Conservation (phyloP, 2,888 invertebrate species). For the Ametastegia equiseti region DNA sequence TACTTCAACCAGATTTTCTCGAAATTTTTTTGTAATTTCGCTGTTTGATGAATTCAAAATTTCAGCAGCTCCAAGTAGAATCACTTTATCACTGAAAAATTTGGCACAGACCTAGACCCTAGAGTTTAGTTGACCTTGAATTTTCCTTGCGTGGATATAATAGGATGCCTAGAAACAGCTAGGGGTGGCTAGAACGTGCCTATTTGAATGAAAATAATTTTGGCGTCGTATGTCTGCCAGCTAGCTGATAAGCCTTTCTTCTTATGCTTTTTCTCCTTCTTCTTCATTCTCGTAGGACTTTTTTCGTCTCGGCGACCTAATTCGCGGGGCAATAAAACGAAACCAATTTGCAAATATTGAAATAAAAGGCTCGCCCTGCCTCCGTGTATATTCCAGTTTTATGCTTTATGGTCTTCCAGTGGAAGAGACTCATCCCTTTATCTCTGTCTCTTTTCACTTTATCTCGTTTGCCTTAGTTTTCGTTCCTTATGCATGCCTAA, state of each 20-base stretch:
- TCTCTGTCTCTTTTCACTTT: not conserved
- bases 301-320: slow-evolving; percentile 14
- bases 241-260: slow-evolving; percentile 9
- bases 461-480: not conserved
- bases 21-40: no score
- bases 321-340: slow-evolving; percentile 36
- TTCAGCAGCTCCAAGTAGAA: no score
- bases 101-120: no score
- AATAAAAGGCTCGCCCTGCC: slow-evolving; percentile 48
- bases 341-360: slow-evolving; percentile 54
- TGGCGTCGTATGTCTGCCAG: slow-evolving; percentile 30
- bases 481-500: slow-evolving; percentile 40
- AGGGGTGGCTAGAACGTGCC: not conserved
- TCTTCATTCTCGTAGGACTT: not conserved
- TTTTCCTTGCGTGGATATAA: not conserved
- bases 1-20: no score
- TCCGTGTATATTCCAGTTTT: slow-evolving; percentile 18
- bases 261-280: not conserved
- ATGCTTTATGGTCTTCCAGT: slow-evolving; percentile 25
- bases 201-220: slow-evolving; percentile 26
- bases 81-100: no score
- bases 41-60: no score
- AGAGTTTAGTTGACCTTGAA: not conserved
- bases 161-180: not conserved
- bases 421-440: not conserved